Evolutionary conservation across 2,113 vertebrate genomes (phyloP).

Genomic region (Cryptotis parvus): DNA sequence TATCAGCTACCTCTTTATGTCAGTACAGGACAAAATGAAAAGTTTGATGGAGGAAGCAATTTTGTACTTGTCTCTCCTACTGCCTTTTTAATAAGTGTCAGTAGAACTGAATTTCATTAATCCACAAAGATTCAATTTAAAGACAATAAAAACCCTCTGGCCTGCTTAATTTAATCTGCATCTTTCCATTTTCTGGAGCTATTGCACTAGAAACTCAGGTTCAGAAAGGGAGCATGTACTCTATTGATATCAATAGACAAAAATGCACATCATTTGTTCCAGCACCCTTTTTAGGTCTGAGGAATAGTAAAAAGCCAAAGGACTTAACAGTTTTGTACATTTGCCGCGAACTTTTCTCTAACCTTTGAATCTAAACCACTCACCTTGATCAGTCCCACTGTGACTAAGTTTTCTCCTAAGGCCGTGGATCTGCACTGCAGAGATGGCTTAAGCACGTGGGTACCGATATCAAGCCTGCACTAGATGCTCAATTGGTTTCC

Average conservation of each 20-base stretch:
- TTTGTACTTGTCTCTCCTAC: slow-evolving; percentile 48
- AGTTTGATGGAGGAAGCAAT: slow-evolving; percentile 4
- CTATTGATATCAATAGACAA: background rate
- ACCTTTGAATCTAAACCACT: background rate
- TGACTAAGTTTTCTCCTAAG: background rate
- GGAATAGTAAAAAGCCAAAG: background rate
- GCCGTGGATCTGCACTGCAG: background rate
- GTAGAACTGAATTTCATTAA: slow-evolving; percentile 62
- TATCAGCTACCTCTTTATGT: background rate
- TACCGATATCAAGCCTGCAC: background rate
- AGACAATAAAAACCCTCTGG: slow-evolving; percentile 39
- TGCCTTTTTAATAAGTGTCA: slow-evolving; percentile 47
- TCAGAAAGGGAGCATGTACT: slow-evolving; percentile 17
- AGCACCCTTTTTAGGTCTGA: background rate
- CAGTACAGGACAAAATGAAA: slow-evolving; percentile 17
- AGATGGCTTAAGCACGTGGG: background rate
- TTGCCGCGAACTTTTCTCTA: background rate
- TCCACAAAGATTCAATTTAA: slow-evolving; percentile 60
- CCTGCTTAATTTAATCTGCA: slow-evolving; percentile 36
- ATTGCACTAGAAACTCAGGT: background rate
- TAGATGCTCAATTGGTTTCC: background rate
- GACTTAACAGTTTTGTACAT: background rate
- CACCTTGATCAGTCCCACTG: background rate
- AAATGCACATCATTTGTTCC: background rate
- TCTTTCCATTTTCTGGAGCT: slow-evolving; percentile 23